Evolutionary conservation across 2,113 vertebrate genomes (phyloP), one percentile per base, ranked within the genome.

Genomic region (Etheostoma cragini): DNA sequence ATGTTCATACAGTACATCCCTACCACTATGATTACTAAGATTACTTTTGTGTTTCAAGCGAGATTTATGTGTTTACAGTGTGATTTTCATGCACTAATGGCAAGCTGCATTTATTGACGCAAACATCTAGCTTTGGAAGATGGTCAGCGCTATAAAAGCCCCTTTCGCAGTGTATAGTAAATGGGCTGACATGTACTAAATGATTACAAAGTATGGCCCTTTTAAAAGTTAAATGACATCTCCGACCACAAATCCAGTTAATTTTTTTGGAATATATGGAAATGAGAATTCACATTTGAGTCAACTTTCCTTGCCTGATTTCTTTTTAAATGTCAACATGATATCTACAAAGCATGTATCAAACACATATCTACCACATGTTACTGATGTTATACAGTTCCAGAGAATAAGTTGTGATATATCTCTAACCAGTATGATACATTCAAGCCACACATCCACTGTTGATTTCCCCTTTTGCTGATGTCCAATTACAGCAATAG

Each of bases 401-500:
- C 45, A 33, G 61, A 60, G 73, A 78, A 72, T 12, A 46, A 22
- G 15, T 10, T 69, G 54, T 78, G 62, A 80, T 67, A 6, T 35
- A 86, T 87, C 62, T 78, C 65, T 60, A 64, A 47, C 6, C 13
- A n/a, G 38, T 60, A 46, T n/a, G 19, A n/a, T 63, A 75, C 52
- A 89, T 74, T 65, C 62, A 63, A 67, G 87, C 81, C 78, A 85
- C 74, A 80, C 75, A 87, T 73, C 78, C 80, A 52, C 62, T 38
- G 72, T 78, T 83, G 71, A 78, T 85, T 85, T 83, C 81, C 50
- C 54, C 69, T 65, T 42, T 70, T 78, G 68, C 79, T 38, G 68
- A 72, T 19, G 62, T 87, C 64, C 73, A 82, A 86, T 91, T 88
- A 81, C 71, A 81, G 70, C 54, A 75, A 83, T 78, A 82, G 78